phyloP scores from a whole-genome alignment of 2,797 vertebrate species.

The Tapera naevia region DNA sequence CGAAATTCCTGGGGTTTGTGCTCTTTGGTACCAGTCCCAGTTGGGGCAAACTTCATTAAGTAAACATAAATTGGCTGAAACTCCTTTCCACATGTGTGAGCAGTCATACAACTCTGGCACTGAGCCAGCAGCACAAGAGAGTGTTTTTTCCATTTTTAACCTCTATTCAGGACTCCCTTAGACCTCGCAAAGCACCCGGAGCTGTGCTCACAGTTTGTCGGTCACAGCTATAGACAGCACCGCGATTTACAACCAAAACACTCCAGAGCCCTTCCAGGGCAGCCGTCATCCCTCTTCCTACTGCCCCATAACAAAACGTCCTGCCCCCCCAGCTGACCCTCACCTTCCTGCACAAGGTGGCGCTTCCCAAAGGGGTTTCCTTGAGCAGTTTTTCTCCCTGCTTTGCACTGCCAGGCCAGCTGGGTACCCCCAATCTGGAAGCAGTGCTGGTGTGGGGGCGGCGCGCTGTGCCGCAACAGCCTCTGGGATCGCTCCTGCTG shows the following conservation, averaged over 20 bases:
- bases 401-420: background rate
- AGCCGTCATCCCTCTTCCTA: background rate
- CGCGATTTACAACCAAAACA: background rate
- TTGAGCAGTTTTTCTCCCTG: rapidly evolving
- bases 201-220: background rate
- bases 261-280: background rate
- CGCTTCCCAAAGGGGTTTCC: background rate
- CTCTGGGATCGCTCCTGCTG: background rate
- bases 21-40: background rate
- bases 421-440: background rate
- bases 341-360: background rate
- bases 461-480: background rate
- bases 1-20: background rate
- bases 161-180: background rate
- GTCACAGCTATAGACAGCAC: background rate
- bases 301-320: rapidly evolving
- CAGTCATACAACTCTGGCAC: background rate
- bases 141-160: background rate
- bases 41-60: rapidly evolving
- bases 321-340: background rate
- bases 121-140: background rate
- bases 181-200: background rate
- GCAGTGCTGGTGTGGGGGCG: rapidly evolving
- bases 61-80: background rate
- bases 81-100: rapidly evolving